Percentiles rank a stretch among this genome's conserved stretches.
These are phyloP conservation scores for Alosa alosa DNA, from an alignment of 2,113 vertebrate genomes.

Conservation along the genomic window DNA sequence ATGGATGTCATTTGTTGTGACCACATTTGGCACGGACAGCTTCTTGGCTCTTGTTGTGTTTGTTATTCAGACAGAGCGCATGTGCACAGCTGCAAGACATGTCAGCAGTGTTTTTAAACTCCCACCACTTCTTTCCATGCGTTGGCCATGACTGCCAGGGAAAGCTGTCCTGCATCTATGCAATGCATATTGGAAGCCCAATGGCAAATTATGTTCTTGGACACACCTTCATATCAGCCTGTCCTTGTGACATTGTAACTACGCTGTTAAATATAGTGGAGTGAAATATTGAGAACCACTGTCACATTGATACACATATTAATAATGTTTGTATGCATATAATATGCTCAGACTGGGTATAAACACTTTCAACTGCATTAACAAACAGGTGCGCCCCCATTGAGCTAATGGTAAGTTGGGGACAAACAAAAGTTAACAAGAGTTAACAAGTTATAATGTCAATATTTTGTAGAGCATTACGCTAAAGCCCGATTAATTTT, in stretches of 20 bases:
- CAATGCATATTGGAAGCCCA: background rate
- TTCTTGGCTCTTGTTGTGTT: constrained; percentile 57
- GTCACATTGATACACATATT: background rate
- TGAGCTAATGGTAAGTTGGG: too few relatives aligned
- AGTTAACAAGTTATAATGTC: too few relatives aligned
- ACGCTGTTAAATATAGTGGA: background rate
- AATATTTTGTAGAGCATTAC: too few relatives aligned
- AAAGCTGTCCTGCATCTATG: background rate
- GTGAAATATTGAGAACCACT: background rate
- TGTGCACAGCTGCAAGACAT: constrained; percentile 61
- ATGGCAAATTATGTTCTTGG: background rate
- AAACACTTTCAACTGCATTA: background rate
- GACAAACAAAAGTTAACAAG: too few relatives aligned
- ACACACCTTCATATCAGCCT: background rate
- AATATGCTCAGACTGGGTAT: background rate
- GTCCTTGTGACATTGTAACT: background rate
- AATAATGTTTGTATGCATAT: background rate
- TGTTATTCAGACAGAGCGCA: constrained; percentile 57
- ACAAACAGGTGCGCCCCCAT: background rate
- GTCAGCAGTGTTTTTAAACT: constrained; percentile 46
- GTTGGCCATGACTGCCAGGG: background rate
- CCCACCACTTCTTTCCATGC: constrained; percentile 16
- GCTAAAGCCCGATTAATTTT: too few relatives aligned
- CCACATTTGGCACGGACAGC: constrained; percentile 65
- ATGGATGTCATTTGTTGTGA: constrained; percentile 68